Evolutionary conservation across 2,888 invertebrate genomes (phyloP).

Genomic region (Leucophora obtusa): DNA sequence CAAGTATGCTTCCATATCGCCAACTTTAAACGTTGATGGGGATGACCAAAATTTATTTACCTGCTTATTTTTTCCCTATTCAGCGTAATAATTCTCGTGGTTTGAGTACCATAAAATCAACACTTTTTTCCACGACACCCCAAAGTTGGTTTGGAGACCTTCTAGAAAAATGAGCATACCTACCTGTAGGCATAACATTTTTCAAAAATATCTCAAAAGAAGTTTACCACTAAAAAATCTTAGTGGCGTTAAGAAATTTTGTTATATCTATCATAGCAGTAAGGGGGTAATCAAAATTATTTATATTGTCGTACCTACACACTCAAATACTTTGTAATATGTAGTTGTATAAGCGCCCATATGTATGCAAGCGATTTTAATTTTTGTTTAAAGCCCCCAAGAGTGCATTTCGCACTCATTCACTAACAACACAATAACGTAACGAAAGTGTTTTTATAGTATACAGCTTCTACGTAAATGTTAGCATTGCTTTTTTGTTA

Average conservation of each 20-base stretch:
- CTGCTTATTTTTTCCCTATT: no score
- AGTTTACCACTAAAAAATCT: no score
- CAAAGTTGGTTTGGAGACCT: no score
- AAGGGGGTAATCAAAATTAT: constrained; percentile 39
- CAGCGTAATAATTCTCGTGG: no score
- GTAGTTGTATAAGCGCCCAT: constrained; percentile 78
- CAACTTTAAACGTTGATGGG: no score
- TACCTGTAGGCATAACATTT: no score
- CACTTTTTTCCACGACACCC: no score
- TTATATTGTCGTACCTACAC: background rate
- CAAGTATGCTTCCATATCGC: no score
- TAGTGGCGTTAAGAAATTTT: background rate
- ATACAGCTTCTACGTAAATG: constrained; percentile 16
- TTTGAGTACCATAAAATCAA: no score
- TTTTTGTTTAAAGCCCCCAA: constrained; percentile 79
- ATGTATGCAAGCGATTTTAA: constrained; percentile 80
- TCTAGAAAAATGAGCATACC: no score
- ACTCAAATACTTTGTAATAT: constrained; percentile 50
- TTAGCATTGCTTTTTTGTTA: constrained; percentile 36
- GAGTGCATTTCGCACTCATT: constrained; percentile 79
- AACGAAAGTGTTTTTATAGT: constrained; percentile 54
- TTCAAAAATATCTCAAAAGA: no score
- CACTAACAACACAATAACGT: constrained; percentile 64
- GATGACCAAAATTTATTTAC: no score
- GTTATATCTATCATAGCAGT: background rate